These are phyloP conservation scores for Tetragonula carbonaria DNA, from an alignment of 2,888 invertebrate species.

Conservation along the genomic window DNA sequence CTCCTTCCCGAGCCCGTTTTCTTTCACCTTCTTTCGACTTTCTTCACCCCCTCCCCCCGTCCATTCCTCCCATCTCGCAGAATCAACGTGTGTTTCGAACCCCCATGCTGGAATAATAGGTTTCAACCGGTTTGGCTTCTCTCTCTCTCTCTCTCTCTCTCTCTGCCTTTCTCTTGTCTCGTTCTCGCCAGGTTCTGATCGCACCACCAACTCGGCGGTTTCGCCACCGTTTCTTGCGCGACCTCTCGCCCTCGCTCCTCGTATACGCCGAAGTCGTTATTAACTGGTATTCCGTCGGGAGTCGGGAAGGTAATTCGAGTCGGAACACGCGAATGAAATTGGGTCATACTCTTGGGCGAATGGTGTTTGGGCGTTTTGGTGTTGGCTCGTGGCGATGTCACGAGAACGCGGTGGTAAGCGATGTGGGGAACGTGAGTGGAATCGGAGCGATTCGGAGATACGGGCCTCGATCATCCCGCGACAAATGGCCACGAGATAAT, in stretches of 20 bases:
- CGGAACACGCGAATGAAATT: conserved; percentile 71
- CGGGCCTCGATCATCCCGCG: neutral
- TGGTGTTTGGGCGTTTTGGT: conserved; percentile 1
- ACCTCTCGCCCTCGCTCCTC: conserved; percentile 4
- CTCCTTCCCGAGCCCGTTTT: neutral
- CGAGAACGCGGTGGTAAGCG: conserved; percentile 52
- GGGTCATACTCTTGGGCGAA: conserved; percentile 55
- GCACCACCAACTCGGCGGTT: conserved; percentile 10
- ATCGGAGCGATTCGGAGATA: conserved; percentile 15
- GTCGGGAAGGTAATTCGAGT: conserved; percentile 66
- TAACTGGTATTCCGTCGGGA: conserved; percentile 61
- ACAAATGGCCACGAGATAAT: conserved; percentile 36
- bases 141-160: conserved; percentile 6
- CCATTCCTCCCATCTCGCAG: too few species aligned
- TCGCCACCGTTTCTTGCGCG: conserved; percentile 21
- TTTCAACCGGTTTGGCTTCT: conserved; percentile 43
- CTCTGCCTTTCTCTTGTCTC: conserved; percentile 53
- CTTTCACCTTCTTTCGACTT: neutral
- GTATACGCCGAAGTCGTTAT: conserved; percentile 65
- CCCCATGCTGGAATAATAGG: conserved; percentile 57
- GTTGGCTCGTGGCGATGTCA: conserved; percentile 2
- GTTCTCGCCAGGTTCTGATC: conserved; percentile 41
- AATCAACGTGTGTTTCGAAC: conserved; percentile 33
- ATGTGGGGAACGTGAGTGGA: conserved; percentile 62
- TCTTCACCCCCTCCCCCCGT: neutral